Base-by-base conservation (phyloP, 2,113 vertebrate species). In the Gopherus flavomarginatus region DNA sequence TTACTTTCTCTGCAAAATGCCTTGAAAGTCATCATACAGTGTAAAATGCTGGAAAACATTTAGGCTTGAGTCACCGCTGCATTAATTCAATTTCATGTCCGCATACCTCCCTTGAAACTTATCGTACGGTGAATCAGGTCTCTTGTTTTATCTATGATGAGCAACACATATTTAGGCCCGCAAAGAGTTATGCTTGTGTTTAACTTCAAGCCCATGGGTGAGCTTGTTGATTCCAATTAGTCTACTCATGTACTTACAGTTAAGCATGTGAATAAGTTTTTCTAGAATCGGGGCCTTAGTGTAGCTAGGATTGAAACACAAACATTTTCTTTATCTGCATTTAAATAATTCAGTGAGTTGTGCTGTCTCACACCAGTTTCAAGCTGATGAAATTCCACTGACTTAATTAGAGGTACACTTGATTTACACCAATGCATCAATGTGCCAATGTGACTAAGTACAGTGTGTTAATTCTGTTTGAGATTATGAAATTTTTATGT, bases 351-450 rank as follows among this genome's bases (percentile, higher is more conserved):
- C 11, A 6, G 8, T 11, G 52, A 77, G 44, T 26, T 86, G 3
- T 3, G 65, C 17, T 85, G 85, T 82, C 17, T 56, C 86, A 65
- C 6, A 65, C n/a, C 19, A 75, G n/a, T 42, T 75, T 38, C 84
- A 31, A 78, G 80, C 19, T 42, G 38, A 26, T 85, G 78, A 80
- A 85, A 1, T 53, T 78, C 59, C 38, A 49, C 22, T 81, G 35
- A 81, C 19, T 96, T 92, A 92, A 83, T 57, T 92, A 85, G 17
- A 89, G 93, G n/a, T 26, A 83, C 13, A 80, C n/a, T 82, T 93
- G 38, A 31, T 94, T 85, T 92, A 75, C 38, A 83, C 65, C 56
- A 78, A 29, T 0, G 2, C 57, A 72, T 93, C 6, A 62, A 35
- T 62, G 29, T 59, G 57, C 29, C 27, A 27, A 8, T 29, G 27